Evolutionary conservation across 2,888 invertebrate species (phyloP).

Genomic region (Acrocyrtus sp.): DNA sequence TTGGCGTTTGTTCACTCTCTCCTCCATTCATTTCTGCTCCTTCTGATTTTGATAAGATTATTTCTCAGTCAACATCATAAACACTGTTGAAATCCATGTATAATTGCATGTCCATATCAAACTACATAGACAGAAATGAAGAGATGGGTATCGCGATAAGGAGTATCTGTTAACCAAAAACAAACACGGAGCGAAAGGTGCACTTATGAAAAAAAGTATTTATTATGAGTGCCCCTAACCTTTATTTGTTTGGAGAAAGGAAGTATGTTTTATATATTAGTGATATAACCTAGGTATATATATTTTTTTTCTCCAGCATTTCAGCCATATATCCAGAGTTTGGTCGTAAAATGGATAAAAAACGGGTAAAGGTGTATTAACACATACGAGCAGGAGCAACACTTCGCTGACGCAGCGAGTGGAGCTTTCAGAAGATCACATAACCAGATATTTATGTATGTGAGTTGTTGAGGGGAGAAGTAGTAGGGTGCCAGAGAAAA

Average conservation of each 20-base stretch:
- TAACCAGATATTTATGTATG: background rate
- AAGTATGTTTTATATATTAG: too few species aligned
- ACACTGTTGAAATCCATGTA: slow-evolving; percentile 23
- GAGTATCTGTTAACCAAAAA: background rate
- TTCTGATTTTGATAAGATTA: slow-evolving; percentile 25
- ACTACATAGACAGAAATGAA: slow-evolving; percentile 1
- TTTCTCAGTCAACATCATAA: slow-evolving; percentile 15
- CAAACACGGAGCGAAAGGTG: background rate
- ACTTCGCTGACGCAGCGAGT: too few species aligned
- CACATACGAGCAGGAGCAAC: background rate
- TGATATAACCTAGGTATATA: too few species aligned
- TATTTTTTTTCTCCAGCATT: too few species aligned
- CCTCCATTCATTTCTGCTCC: slow-evolving; percentile 32
- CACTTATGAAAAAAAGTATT: too few species aligned
- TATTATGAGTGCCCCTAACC: background rate
- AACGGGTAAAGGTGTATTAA: background rate
- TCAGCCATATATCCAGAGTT: too few species aligned
- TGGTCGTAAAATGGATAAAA: too few species aligned
- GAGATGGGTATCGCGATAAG: slow-evolving; percentile 21
- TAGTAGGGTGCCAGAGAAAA: slow-evolving; percentile 59
- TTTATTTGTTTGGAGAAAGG: too few species aligned
- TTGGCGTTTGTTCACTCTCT: slow-evolving; percentile 16
- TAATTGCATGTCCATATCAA: slow-evolving; percentile 6
- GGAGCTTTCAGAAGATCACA: background rate
- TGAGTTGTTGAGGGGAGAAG: slow-evolving; percentile 6